Conservation (phyloP, 2,797 vertebrate species). For the Chaetophractus vellerosus region DNA sequence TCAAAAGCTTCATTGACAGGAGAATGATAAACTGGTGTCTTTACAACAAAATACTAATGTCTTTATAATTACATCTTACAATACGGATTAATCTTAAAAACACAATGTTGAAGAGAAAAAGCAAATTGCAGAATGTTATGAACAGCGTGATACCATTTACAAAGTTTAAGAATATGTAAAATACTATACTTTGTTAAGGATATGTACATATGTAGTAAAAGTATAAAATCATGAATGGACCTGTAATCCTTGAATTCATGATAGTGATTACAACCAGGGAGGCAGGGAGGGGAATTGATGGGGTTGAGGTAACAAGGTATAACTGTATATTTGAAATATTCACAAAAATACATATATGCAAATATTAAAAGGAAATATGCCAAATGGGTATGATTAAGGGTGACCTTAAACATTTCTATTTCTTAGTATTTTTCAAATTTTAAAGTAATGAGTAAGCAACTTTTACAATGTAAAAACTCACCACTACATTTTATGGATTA, state of each 20-base stretch:
- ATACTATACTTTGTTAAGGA: not conserved
- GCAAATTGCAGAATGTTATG: conserved; percentile 20
- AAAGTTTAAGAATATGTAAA: conserved; percentile 9
- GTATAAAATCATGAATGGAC: not conserved
- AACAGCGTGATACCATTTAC: not conserved
- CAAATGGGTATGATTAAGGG: not conserved
- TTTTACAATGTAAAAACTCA: not conserved
- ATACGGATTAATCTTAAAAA: conserved; percentile 25
- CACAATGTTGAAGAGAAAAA: not conserved
- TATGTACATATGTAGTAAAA: not conserved
- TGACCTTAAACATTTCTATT: not conserved
- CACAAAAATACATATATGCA: not conserved
- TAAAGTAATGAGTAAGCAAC: conserved; percentile 4
- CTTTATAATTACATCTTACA: conserved; percentile 3
- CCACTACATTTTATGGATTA: conserved; percentile 46
- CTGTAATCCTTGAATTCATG: not conserved
- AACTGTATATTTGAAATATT: not conserved
- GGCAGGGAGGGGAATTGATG: accelerated
- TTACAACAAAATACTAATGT: not conserved
- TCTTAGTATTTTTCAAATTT: conserved; percentile 45
- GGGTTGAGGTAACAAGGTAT: not conserved
- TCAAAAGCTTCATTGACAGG: conserved; percentile 32
- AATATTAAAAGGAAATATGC: not conserved
- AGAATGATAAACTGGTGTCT: not conserved
- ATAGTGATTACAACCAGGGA: not conserved